These are phyloP conservation scores for Odontesthes bonariensis DNA, from an alignment of 2,113 vertebrate species.

Conservation along the genomic window DNA sequence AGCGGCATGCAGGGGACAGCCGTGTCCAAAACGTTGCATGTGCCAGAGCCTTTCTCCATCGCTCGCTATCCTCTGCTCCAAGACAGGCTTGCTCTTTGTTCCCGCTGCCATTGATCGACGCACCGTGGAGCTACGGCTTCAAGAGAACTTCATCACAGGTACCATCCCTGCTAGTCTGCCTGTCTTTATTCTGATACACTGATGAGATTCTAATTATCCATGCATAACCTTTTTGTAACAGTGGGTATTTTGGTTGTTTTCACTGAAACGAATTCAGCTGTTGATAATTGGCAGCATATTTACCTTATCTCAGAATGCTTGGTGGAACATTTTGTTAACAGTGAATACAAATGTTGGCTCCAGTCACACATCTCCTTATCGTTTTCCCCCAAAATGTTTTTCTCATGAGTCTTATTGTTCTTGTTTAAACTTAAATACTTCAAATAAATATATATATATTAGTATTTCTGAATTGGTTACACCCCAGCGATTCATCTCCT, in stretches of 20 bases:
- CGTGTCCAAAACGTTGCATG: slow-evolving; percentile 93
- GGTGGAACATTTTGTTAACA: slow-evolving; percentile 2
- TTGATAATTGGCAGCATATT: slow-evolving; percentile 23
- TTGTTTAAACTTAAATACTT: slow-evolving; percentile 19
- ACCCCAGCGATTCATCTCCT: background rate
- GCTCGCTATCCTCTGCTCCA: slow-evolving; percentile 93
- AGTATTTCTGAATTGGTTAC: background rate
- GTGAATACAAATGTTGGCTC: slow-evolving; percentile 19
- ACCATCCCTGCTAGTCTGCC: background rate
- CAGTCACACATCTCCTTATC: slow-evolving; percentile 5
- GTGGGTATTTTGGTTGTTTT: background rate
- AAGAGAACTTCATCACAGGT: slow-evolving; percentile 95
- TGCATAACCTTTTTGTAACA: background rate
- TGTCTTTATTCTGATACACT: background rate
- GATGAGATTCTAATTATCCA: background rate
- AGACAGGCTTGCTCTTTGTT: slow-evolving; percentile 95
- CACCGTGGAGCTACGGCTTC: slow-evolving; percentile 92
- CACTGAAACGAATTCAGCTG: slow-evolving; percentile 1
- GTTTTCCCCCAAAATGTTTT: slow-evolving; percentile 14
- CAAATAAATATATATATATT: slow-evolving; percentile 29
- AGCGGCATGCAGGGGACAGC: slow-evolving; percentile 81
- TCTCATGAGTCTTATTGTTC: slow-evolving; percentile 7
- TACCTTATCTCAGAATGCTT: slow-evolving; percentile 8
- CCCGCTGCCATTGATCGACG: slow-evolving; percentile 90
- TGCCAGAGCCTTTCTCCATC: slow-evolving; percentile 94